phyloP scores from a whole-genome alignment of 2,113 vertebrate species.

The Xenotilapia caudafasciata region DNA sequence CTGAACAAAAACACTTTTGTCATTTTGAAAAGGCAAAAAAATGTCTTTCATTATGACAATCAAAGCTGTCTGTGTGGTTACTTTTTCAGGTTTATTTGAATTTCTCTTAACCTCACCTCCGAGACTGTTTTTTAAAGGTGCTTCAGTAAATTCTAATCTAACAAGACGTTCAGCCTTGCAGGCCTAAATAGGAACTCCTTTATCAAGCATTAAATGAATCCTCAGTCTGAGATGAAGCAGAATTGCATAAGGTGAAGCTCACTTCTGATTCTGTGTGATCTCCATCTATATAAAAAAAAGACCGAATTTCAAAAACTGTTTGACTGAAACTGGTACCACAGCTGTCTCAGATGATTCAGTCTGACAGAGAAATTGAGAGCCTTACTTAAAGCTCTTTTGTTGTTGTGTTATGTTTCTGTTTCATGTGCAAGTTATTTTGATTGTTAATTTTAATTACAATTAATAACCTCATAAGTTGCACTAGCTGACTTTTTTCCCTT shows the following conservation, averaged over 20 bases:
- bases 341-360: not conserved
- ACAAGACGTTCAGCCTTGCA: not conserved
- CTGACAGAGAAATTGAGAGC: not conserved
- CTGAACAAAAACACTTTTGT: not conserved
- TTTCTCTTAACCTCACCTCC: not conserved
- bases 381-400: not conserved
- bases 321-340: not conserved
- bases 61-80: not conserved
- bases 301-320: not conserved
- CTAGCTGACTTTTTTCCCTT: not conserved
- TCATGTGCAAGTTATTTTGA: not conserved
- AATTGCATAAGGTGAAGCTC: not conserved
- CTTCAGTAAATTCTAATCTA: not conserved
- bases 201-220: not conserved
- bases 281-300: not conserved
- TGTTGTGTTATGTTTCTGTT: not conserved
- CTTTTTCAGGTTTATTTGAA: not conserved
- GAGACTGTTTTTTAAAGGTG: not conserved
- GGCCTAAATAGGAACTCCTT: not conserved
- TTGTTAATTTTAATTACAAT: not conserved
- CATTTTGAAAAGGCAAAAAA: not conserved
- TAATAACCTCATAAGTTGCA: not conserved
- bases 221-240: not conserved
- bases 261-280: not conserved
- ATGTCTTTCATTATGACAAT: not conserved